phyloP scores from a whole-genome alignment of 2,888 invertebrate genomes.

The Pseudoips prasinana region DNA sequence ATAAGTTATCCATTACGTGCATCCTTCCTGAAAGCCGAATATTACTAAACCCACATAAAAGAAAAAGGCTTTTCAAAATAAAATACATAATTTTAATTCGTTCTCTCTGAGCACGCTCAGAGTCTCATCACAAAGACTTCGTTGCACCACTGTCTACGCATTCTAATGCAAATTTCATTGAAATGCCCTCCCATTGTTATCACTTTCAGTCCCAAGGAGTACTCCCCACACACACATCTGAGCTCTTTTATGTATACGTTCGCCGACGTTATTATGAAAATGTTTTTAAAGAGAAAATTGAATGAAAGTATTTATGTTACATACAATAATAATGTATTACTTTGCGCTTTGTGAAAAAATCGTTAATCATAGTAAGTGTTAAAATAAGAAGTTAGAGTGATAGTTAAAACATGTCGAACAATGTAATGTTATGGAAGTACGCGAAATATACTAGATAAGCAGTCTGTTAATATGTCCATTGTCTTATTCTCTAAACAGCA shows the following conservation, averaged over 20 bases:
- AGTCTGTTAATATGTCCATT: no score
- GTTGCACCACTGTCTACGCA: constrained; percentile 63
- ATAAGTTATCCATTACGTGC: no score
- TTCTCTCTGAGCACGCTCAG: constrained; percentile 33
- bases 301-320: no score
- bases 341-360: no score
- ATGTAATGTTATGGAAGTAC: no score
- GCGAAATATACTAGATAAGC: no score
- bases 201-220: constrained; percentile 59
- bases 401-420: no score
- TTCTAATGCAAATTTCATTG: constrained; percentile 79
- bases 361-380: no score
- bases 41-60: not conserved
- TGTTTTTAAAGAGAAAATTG: constrained; percentile 1
- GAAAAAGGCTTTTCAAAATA: not conserved
- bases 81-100: constrained; percentile 17
- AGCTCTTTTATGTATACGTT: constrained; percentile 34
- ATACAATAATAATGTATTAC: no score
- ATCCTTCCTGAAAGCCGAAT: no score
- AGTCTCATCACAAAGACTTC: constrained; percentile 58
- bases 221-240: constrained; percentile 53
- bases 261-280: constrained; percentile 19
- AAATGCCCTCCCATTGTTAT: constrained; percentile 70
- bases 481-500: no score
- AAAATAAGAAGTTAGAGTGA: no score